Base-by-base conservation (phyloP, 2,797 vertebrate genomes). In the Manis pentadactyla region DNA sequence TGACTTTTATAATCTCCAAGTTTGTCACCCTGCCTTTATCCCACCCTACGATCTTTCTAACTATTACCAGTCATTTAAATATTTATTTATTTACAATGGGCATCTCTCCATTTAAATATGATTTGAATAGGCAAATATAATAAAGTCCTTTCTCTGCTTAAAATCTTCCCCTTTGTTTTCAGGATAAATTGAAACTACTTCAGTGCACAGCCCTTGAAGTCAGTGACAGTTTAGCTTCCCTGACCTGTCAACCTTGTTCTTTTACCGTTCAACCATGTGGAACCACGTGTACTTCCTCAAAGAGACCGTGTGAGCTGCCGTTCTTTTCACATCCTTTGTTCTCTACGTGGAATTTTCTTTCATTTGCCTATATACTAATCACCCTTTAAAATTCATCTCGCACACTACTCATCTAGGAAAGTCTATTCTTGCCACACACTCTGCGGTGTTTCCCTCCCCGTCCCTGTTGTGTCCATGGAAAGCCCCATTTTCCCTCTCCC, bases 51-150 rank as follows among this genome's bases (percentile, higher is more conserved):
- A n/a, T 21, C 31, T 27, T 59, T 46, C n/a, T n/a, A n/a, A n/a
- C 57, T 34, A 34, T 25, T 93, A 21, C n/a, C 51, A 37, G 27
- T 57, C 2, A 46, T 29, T 71, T 87, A 74, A 68, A 73, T 69
- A 63, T 29, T 53, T 59, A 63, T 66, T 61, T 85, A 39, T 64
- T 94, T 94, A 27, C 5, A 39, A 39, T n/a, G n/a, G n/a, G n/a
- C n/a, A 81, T 17, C 4, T 21, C 5, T 75, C 86, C 4, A 39
- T 84, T 63, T 57, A 46, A 74, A 63, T 93, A 59, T 25, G 25
- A 73, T 73, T 82, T 10, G 94, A 91, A 59, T 55, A 82, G 37
- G 27, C 8, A 34, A 49, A 71, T 74, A 86, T 74, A 87, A 66
- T 73, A 31, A 46, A 83, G 51, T 14, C 0, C 73, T 83, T 71